A percentile compares a stretch with the other conserved stretches of the same genome.
Conservation (phyloP, 2,888 invertebrate species). For the Cylindroiulus punctatus region DNA sequence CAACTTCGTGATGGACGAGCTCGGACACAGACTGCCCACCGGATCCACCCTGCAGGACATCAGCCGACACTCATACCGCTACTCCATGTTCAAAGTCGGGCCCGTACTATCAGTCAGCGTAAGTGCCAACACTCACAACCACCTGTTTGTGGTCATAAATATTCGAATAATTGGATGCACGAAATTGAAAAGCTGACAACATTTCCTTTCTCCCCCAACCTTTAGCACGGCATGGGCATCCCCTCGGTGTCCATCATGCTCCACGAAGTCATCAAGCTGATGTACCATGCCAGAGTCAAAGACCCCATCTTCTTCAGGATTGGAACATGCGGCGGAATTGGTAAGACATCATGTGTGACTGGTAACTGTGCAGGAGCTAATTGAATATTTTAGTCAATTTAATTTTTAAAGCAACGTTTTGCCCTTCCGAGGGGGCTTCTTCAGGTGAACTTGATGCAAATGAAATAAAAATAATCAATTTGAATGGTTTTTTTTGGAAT, state of each 20-base stretch:
- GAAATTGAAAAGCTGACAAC: background rate
- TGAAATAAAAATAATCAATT: no score
- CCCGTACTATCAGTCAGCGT: constrained; percentile 86
- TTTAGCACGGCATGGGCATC: constrained; percentile 97
- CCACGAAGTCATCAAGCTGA: constrained; percentile 95
- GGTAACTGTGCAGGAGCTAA: no score
- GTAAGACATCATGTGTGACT: no score
- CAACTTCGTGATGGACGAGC: constrained; percentile 87
- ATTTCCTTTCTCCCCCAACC: constrained; percentile 60
- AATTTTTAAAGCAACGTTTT: no score
- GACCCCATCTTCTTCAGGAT: constrained; percentile 94
- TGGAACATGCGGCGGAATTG: constrained; percentile 93
- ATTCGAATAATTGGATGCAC: no score
- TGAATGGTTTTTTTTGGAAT: no score
- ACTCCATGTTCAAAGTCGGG: constrained; percentile 95
- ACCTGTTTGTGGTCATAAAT: no score
- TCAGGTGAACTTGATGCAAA: no score
- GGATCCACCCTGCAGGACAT: constrained; percentile 89
- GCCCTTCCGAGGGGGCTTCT: no score
- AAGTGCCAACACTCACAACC: constrained; percentile 71
- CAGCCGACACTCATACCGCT: constrained; percentile 89
- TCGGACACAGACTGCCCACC: constrained; percentile 87
- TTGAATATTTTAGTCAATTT: background rate
- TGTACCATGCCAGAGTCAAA: constrained; percentile 88
- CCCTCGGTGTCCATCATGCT: constrained; percentile 95